phyloP scores from a whole-genome alignment of 2,113 vertebrate genomes.

The Platycercus adscitus region DNA sequence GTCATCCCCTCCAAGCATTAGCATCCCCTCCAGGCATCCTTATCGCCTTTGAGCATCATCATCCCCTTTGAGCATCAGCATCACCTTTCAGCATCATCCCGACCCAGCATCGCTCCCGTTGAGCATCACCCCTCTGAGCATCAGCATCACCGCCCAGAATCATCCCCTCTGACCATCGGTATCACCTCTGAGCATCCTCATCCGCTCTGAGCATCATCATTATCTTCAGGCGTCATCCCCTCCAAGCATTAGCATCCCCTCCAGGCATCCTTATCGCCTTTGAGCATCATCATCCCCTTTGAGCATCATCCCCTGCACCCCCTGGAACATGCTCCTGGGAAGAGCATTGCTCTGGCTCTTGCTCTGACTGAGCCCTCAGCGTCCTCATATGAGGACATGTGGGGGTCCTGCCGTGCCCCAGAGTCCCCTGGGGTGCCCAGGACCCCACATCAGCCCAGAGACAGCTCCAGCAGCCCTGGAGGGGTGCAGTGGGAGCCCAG shows the following conservation, averaged over 20 bases:
- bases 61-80: neutral
- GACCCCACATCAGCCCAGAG: neutral
- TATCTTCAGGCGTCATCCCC: neutral
- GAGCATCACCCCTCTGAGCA: neutral
- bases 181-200: neutral
- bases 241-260: neutral
- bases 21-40: no score
- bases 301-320: neutral
- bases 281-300: neutral
- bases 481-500: neutral
- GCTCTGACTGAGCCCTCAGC: neutral
- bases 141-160: neutral
- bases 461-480: neutral
- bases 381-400: neutral
- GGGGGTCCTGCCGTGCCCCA: no score
- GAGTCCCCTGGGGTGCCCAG: rapidly evolving
- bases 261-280: neutral
- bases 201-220: neutral
- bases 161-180: neutral
- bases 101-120: no score
- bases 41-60: neutral
- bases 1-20: neutral
- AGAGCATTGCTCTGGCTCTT: neutral
- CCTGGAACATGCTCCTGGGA: neutral
- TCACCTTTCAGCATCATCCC: no score